Percentiles rank a stretch among this genome's conserved stretches.
phyloP scores from a whole-genome alignment of 2,888 invertebrate species.

The Metallyticus violacea region DNA sequence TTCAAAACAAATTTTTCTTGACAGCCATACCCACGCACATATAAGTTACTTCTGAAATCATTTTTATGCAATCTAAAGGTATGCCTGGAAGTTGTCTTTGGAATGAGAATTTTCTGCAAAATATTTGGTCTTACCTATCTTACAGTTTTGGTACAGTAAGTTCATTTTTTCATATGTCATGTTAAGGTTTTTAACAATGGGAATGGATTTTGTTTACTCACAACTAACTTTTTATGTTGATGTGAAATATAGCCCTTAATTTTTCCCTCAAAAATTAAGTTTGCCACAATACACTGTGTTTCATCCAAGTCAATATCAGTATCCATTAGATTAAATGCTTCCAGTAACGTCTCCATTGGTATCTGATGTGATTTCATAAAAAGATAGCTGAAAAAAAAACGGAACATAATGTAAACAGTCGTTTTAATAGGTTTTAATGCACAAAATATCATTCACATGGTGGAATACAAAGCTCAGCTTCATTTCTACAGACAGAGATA shows the following conservation, averaged over 20 bases:
- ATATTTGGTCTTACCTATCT: too few relatives aligned
- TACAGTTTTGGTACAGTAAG: too few relatives aligned
- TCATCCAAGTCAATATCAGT: slow-evolving; percentile 90
- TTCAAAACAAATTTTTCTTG: too few relatives aligned
- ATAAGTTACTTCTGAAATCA: too few relatives aligned
- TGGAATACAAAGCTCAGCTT: too few relatives aligned
- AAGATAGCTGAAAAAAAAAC: slow-evolving; percentile 50
- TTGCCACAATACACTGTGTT: slow-evolving; percentile 93
- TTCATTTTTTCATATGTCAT: not conserved
- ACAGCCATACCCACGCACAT: too few relatives aligned
- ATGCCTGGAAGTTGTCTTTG: not conserved
- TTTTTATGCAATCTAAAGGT: too few relatives aligned
- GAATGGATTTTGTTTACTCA: slow-evolving; percentile 96
- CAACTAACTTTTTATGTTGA: slow-evolving; percentile 94
- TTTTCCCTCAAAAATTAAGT: slow-evolving; percentile 93
- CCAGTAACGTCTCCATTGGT: slow-evolving; percentile 78
- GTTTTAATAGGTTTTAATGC: too few relatives aligned
- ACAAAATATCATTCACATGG: too few relatives aligned
- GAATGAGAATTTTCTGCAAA: not conserved
- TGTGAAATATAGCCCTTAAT: slow-evolving; percentile 98
- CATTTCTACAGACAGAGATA: too few relatives aligned
- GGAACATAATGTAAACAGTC: too few relatives aligned
- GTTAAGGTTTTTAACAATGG: slow-evolving; percentile 52
- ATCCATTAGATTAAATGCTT: slow-evolving; percentile 77
- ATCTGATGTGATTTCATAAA: slow-evolving; percentile 81